Percentiles rank a stretch among this genome's conserved stretches.
phyloP scores from a whole-genome alignment of 2,888 invertebrate species.

The Iselma pallidipennis region DNA sequence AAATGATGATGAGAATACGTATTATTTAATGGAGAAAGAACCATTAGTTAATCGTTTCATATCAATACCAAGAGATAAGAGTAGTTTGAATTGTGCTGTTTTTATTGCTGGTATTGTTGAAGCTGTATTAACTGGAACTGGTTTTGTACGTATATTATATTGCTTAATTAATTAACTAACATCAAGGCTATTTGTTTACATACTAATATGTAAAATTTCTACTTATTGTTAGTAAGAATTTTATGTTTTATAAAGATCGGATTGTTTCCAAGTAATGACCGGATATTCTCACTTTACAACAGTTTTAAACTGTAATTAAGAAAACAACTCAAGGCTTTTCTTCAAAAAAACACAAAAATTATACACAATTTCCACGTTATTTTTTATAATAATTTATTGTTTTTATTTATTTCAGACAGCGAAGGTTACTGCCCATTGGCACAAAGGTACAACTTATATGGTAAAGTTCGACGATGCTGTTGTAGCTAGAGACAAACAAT shows the following conservation, averaged over 20 bases:
- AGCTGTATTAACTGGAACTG: constrained; percentile 89
- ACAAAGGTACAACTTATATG: constrained; percentile 99
- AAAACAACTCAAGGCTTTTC: too few species aligned
- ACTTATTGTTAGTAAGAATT: background rate
- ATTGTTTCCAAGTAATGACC: too few species aligned
- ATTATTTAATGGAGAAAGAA: constrained; percentile 98
- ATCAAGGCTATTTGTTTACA: constrained; percentile 1
- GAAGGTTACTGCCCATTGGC: constrained; percentile 98
- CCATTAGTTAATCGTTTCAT: constrained; percentile 95
- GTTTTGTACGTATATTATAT: constrained; percentile 81
- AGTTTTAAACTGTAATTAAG: too few species aligned
- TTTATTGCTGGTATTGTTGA: constrained; percentile 98
- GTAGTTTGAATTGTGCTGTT: constrained; percentile 96
- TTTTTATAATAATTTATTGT: background rate
- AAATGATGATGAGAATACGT: constrained; percentile 97
- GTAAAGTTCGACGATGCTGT: constrained; percentile 96
- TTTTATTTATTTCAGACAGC: constrained; percentile 75
- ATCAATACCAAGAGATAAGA: constrained; percentile 97
- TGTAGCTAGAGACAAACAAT: constrained; percentile 84
- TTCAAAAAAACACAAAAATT: too few species aligned
- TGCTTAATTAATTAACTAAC: background rate
- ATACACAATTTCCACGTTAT: background rate
- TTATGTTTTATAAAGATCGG: background rate
- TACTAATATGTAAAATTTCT: background rate
- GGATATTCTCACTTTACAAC: too few species aligned